phyloP scores from a whole-genome alignment of 2,113 vertebrate species.

The Odontophorus gujanensis region DNA sequence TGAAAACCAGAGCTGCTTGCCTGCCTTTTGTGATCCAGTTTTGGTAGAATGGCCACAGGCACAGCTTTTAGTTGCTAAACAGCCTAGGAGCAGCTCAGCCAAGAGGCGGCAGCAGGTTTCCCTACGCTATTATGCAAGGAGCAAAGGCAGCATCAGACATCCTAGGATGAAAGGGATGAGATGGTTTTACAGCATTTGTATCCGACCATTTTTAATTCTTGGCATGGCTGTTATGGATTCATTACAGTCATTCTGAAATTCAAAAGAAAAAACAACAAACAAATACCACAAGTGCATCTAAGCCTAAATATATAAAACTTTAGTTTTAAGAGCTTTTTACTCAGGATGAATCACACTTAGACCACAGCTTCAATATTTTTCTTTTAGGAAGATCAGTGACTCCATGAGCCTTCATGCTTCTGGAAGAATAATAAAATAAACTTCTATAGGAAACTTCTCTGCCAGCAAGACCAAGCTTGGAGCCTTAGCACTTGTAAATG shows the following conservation, averaged over 20 bases:
- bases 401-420: not conserved
- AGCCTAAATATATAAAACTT: not conserved
- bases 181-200: not conserved
- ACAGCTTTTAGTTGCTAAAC: not conserved
- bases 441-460: not conserved
- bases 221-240: not conserved
- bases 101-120: not conserved
- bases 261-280: not conserved
- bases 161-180: not conserved
- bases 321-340: not conserved
- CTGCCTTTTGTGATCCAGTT: not conserved
- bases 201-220: not conserved
- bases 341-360: not conserved
- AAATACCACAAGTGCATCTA: not conserved
- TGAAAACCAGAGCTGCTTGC: not conserved
- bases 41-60: constrained; percentile 16
- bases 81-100: not conserved
- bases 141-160: not conserved
- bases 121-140: not conserved
- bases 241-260: not conserved
- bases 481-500: not conserved
- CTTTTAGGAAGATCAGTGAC: not conserved
- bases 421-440: not conserved
- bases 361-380: not conserved
- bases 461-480: not conserved